phyloP scores from a whole-genome alignment of 2,113 vertebrate genomes.

The Meriones unguiculatus region DNA sequence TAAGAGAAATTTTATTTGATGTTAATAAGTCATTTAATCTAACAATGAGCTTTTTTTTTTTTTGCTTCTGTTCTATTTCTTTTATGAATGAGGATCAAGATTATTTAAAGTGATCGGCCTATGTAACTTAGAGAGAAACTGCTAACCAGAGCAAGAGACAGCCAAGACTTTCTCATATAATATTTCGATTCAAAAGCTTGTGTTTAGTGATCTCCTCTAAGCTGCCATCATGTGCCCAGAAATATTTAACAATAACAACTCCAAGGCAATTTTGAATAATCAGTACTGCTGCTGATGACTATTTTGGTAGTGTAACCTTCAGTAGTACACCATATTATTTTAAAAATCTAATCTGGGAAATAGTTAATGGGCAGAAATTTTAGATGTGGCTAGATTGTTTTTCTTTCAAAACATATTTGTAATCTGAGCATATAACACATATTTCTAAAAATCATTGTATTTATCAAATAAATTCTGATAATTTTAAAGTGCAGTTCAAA shows the following conservation, averaged over 20 bases:
- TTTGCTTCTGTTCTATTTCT: not conserved
- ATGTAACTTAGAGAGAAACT: not conserved
- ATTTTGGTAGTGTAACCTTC: not conserved
- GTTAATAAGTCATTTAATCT: not conserved
- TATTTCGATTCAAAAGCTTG: not conserved
- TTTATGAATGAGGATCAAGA: not conserved
- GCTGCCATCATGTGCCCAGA: not conserved
- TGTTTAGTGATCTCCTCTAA: not conserved
- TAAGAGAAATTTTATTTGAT: not conserved
- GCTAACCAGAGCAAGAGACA: not conserved
- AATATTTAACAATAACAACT: not conserved
- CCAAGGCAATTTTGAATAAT: not conserved
- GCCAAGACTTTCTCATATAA: not conserved
- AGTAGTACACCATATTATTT: not conserved
- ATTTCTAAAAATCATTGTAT: not conserved
- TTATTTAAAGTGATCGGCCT: not conserved
- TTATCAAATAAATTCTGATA: not conserved
- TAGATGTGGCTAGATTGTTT: not conserved
- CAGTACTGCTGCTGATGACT: not conserved
- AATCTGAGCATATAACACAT: not conserved
- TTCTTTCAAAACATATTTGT: not conserved
- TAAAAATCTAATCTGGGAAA: not conserved
- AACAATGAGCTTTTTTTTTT: not conserved
- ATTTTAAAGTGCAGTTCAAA: not conserved
- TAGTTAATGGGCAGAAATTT: not conserved